These are phyloP conservation scores for Oreonectes daqikongensis DNA, from an alignment of 2,797 vertebrate species.

Conservation along the genomic window DNA sequence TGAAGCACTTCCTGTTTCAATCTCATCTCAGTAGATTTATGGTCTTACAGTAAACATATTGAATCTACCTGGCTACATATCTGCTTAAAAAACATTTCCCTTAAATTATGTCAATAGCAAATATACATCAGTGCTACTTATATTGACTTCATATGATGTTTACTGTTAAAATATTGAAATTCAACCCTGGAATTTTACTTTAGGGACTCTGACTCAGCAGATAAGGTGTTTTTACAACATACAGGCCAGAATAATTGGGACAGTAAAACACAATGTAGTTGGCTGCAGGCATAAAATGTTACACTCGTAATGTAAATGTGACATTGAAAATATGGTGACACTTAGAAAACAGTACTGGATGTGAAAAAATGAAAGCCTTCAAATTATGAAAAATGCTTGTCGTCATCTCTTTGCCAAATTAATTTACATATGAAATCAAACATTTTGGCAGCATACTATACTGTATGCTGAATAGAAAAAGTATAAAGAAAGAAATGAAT, in stretches of 20 bases:
- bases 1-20: too few relatives aligned
- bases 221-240: neutral
- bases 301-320: neutral
- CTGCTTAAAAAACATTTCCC: too few relatives aligned
- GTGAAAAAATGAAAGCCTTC: neutral
- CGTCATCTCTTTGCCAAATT: neutral
- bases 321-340: constrained; percentile 18
- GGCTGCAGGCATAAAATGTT: neutral
- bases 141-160: too few relatives aligned
- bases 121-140: too few relatives aligned
- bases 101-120: too few relatives aligned
- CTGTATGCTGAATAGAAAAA: neutral
- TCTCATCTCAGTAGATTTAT: too few relatives aligned
- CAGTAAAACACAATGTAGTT: neutral
- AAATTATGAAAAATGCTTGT: neutral
- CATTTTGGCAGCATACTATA: neutral
- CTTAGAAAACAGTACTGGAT: neutral
- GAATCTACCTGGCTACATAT: too few relatives aligned
- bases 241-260: neutral
- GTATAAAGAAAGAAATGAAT: neutral
- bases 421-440: neutral
- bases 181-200: too few relatives aligned
- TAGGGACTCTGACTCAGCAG: neutral
- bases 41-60: too few relatives aligned
- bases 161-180: too few relatives aligned